Conservation (phyloP, 2,113 vertebrate genomes). For the Cyrtonyx montezumae region DNA sequence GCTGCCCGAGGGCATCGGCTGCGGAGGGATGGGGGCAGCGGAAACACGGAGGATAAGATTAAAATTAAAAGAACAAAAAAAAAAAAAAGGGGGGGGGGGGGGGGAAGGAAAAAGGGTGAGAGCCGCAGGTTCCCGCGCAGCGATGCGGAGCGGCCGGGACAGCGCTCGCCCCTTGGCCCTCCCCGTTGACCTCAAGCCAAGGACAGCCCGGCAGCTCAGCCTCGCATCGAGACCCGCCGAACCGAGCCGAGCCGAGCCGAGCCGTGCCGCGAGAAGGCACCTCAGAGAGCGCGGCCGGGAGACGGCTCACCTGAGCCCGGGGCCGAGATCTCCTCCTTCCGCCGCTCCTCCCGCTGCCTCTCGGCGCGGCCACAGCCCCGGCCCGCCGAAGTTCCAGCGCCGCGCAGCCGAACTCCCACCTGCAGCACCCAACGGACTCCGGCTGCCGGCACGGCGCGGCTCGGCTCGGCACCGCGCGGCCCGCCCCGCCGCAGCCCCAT, state of each 20-base stretch:
- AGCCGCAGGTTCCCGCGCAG: no score
- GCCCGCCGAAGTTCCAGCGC: no score
- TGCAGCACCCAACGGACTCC: no score
- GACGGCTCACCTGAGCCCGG: slow-evolving; percentile 69
- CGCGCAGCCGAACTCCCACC: no score
- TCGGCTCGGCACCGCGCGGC: no score
- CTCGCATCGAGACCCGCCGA: not conserved
- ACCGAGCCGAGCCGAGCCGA: not conserved
- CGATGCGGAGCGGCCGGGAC: not conserved
- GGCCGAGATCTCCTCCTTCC: not conserved
- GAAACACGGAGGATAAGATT: not conserved
- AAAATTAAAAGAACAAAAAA: not conserved
- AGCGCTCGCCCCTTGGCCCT: not conserved
- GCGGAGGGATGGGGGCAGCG: not conserved
- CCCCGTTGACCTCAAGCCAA: slow-evolving; percentile 77
- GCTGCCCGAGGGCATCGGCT: not conserved
- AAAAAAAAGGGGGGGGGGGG: not conserved
- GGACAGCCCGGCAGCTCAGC: slow-evolving; percentile 59
- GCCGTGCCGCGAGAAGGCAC: no score
- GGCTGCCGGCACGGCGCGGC: no score
- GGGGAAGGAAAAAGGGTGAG: no score
- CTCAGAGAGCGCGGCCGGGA: not conserved
- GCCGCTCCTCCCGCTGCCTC: no score
- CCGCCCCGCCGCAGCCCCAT: no score
- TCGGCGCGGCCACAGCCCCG: no score